Evolutionary conservation across 1,140 invertebrate species (phyloP).

Genomic region (Brachionus paranguensis): DNA sequence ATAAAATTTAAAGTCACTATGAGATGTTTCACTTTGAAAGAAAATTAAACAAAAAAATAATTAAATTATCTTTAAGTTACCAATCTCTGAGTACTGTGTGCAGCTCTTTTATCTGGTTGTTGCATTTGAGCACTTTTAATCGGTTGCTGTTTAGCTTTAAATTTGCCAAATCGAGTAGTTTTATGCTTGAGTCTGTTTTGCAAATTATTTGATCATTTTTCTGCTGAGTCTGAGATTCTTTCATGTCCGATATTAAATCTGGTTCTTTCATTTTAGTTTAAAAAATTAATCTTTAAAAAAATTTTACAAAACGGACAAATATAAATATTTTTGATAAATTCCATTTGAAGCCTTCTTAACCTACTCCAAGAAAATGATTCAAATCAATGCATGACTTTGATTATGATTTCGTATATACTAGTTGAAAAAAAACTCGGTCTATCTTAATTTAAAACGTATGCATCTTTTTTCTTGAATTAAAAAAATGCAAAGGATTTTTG

Average conservation of each 20-base stretch:
- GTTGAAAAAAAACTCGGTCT: not conserved
- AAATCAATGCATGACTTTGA: not conserved
- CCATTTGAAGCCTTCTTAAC: not conserved
- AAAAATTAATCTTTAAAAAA: not conserved
- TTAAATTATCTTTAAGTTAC: not conserved
- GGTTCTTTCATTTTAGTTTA: constrained; percentile 24
- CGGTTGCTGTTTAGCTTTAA: not conserved
- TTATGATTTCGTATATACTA: not conserved
- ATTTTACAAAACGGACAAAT: not conserved
- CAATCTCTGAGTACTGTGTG: constrained; percentile 35
- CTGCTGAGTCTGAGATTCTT: not conserved
- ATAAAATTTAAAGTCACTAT: constrained; percentile 97
- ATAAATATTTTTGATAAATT: not conserved
- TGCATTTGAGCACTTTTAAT: constrained; percentile 14
- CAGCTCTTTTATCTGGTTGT: constrained; percentile 39
- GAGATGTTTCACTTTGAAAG: constrained; percentile 69
- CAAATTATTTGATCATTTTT: not conserved
- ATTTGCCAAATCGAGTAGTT: not conserved
- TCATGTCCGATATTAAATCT: constrained; percentile 36
- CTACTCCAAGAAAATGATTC: not conserved
- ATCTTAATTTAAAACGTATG: not conserved
- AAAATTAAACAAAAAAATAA: constrained; percentile 47
- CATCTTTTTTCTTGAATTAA: not conserved
- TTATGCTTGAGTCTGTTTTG: not conserved
- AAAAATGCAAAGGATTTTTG: not conserved